A percentile compares a stretch with the other conserved stretches of the same genome.
These are phyloP conservation scores for Istiophorus platypterus DNA, from an alignment of 2,113 vertebrate species.

Conservation along the genomic window DNA sequence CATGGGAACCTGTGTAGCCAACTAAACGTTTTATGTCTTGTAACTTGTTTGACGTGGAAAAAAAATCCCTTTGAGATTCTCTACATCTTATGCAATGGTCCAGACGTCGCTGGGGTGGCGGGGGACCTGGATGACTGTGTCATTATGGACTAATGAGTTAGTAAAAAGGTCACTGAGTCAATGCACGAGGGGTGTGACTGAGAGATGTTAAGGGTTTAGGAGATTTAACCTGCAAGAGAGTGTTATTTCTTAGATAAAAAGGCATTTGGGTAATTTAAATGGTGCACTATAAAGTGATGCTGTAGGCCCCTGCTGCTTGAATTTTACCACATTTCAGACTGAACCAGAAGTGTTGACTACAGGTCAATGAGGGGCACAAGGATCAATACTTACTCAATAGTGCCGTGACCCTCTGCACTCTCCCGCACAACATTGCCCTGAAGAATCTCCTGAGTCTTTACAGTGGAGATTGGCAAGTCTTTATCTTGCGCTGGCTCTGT, in stretches of 20 bases:
- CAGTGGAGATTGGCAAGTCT: slow-evolving; percentile 85
- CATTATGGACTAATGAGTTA: slow-evolving; percentile 19
- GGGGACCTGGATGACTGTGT: slow-evolving; percentile 1
- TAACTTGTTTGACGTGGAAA: slow-evolving; percentile 7
- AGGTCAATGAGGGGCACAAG: slow-evolving; percentile 14
- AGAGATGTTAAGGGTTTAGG: neutral
- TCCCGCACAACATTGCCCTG: slow-evolving; percentile 88
- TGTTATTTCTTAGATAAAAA: neutral
- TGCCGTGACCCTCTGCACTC: slow-evolving; percentile 91
- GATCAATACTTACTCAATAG: slow-evolving; percentile 90
- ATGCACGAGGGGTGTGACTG: neutral
- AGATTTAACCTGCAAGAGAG: neutral
- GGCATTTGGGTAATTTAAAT: neutral
- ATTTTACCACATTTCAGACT: slow-evolving; percentile 30
- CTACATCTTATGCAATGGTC: slow-evolving; percentile 10
- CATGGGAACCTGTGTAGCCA: slow-evolving; percentile 61
- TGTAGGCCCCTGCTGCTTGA: slow-evolving; percentile 9
- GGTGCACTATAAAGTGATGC: neutral
- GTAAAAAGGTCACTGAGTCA: neutral
- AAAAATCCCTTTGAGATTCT: slow-evolving; percentile 11
- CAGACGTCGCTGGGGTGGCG: slow-evolving; percentile 35
- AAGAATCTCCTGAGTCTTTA: slow-evolving; percentile 90
- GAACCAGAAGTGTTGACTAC: slow-evolving; percentile 32
- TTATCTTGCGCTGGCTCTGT: slow-evolving; percentile 77
- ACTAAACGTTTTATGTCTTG: neutral